A percentile compares a stretch with the other conserved stretches of the same genome.
phyloP scores from a whole-genome alignment of 1,140 invertebrate species.

The Carcinoscorpius rotundicauda region DNA sequence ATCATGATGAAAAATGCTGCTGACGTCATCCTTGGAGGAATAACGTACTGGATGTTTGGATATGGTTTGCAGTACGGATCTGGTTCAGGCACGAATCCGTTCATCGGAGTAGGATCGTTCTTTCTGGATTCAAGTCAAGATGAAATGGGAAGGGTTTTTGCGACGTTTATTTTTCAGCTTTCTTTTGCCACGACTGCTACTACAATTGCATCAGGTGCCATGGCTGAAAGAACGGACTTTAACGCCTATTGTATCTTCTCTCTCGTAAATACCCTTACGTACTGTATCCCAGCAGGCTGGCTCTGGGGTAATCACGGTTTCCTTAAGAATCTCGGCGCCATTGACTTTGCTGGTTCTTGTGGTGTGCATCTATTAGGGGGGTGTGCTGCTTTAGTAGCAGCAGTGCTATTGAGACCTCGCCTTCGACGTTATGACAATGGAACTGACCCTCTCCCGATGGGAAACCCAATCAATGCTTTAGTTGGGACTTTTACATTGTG shows the following conservation, averaged over 20 bases:
- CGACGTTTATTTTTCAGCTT: constrained; percentile 34
- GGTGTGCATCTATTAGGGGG: constrained; percentile 81
- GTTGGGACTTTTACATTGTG: constrained; percentile 86
- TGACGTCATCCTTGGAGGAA: constrained; percentile 78
- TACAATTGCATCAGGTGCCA: constrained; percentile 37
- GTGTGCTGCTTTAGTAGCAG: constrained; percentile 63
- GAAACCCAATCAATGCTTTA: constrained; percentile 77
- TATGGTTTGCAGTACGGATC: constrained; percentile 82
- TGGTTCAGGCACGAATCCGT: constrained; percentile 48
- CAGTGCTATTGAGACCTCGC: constrained; percentile 76
- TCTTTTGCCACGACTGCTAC: constrained; percentile 36
- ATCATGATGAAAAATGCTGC: constrained; percentile 95
- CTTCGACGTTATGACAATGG: constrained; percentile 72
- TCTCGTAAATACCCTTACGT: constrained; percentile 75
- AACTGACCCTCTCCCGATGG: constrained; percentile 57
- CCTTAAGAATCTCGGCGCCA: constrained; percentile 59
- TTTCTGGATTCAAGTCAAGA: constrained; percentile 34
- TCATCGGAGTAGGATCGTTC: constrained; percentile 48
- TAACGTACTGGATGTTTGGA: constrained; percentile 90
- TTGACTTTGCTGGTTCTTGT: constrained; percentile 84
- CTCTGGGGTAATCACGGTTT: constrained; percentile 79
- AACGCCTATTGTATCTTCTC: constrained; percentile 83
- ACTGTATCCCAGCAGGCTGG: constrained; percentile 89
- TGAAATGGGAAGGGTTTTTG: constrained; percentile 28
- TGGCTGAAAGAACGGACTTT: constrained; percentile 60